Conservation (phyloP, 2,113 vertebrate species). For the Eulemur rufifrons region DNA sequence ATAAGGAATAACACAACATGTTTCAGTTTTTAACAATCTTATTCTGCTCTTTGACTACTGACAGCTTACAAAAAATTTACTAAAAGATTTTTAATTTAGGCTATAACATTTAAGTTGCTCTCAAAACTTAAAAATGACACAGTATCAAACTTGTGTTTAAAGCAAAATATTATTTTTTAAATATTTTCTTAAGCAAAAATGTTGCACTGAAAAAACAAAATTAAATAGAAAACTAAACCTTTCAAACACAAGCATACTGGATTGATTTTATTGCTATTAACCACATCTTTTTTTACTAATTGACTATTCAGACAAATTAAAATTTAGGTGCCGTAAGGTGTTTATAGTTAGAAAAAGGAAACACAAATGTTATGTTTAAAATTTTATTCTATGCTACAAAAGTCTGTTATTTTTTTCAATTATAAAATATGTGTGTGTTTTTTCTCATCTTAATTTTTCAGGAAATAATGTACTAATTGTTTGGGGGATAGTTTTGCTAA, state of each 20-base stretch:
- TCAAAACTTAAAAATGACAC: background rate
- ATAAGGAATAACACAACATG: background rate
- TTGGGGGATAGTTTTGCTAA: background rate
- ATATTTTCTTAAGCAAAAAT: constrained; percentile 17
- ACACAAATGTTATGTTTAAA: background rate
- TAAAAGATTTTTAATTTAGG: background rate
- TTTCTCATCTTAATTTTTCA: background rate
- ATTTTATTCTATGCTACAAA: background rate
- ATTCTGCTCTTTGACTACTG: background rate
- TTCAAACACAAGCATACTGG: background rate
- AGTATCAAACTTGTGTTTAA: background rate
- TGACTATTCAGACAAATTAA: background rate
- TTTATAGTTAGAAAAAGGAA: background rate
- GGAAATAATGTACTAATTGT: background rate
- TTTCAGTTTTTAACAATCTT: constrained; percentile 30
- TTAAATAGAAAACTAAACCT: background rate
- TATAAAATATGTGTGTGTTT: background rate
- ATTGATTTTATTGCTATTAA: background rate
- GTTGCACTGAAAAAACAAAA: background rate
- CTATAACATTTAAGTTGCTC: background rate
- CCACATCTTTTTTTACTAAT: constrained; percentile 6
- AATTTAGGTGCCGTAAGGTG: background rate
- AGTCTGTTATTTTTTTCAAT: background rate
- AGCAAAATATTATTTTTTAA: constrained; percentile 30
- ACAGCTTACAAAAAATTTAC: constrained; percentile 12